phyloP scores from a whole-genome alignment of 2,888 invertebrate genomes.

The Melanargia galathea region DNA sequence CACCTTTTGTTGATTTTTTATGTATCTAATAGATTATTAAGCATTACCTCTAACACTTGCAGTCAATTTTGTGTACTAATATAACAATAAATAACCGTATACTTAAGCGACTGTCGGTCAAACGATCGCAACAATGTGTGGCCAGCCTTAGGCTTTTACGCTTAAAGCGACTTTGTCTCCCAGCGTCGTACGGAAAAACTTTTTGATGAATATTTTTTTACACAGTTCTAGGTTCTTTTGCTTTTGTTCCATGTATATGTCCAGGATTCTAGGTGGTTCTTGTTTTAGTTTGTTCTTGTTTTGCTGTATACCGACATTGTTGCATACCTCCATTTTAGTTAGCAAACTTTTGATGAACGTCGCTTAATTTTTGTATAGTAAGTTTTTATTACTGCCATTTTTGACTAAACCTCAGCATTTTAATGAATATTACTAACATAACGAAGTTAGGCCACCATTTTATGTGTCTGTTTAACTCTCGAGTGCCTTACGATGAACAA shows the following conservation, averaged over 20 bases:
- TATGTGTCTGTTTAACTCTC: no score
- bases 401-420: no score
- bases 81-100: no score
- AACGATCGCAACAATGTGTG: neutral
- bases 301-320: neutral
- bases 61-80: no score
- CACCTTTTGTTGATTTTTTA: no score
- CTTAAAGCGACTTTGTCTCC: constrained; percentile 9
- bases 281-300: constrained; percentile 12
- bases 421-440: no score
- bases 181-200: constrained; percentile 4
- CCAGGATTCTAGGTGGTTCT: neutral
- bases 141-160: neutral
- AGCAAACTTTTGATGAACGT: neutral
- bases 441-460: no score
- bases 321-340: neutral
- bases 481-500: no score
- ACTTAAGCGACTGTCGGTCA: no score
- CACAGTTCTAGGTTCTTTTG: neutral
- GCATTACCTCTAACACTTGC: no score
- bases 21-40: no score
- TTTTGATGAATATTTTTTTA: constrained; percentile 22
- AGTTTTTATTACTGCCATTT: neutral
- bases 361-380: neutral
- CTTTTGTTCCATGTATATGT: constrained; percentile 2